Conservation (phyloP, 92 coral and sea anemone genomes). For the Umimayanthus chanpuru region DNA sequence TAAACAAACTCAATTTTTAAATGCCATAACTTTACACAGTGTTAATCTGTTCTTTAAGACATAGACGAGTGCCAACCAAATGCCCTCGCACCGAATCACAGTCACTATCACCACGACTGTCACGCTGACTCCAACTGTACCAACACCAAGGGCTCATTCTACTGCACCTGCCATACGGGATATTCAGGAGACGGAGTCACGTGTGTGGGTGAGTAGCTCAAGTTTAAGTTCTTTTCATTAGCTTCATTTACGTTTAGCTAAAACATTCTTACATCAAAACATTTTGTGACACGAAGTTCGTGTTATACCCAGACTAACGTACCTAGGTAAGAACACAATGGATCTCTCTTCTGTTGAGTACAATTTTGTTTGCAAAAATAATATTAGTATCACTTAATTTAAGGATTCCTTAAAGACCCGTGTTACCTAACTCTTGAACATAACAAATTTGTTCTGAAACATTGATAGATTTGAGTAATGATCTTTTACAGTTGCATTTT, state of each 20-base stretch:
- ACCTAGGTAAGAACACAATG: too few species aligned
- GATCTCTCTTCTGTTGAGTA: too few species aligned
- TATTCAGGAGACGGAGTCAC: conserved; percentile 85
- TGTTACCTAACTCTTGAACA: too few species aligned
- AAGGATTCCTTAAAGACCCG: too few species aligned
- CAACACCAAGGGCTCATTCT: conserved; percentile 91
- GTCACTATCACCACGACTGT: conserved; percentile 79
- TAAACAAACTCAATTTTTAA: not conserved
- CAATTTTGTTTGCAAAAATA: too few species aligned
- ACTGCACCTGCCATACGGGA: conserved; percentile 84
- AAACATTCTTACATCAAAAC: not conserved
- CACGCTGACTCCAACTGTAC: conserved; percentile 82
- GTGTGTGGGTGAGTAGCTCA: conserved; percentile 67
- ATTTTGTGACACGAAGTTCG: too few species aligned
- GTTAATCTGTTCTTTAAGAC: conserved; percentile 17
- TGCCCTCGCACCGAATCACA: conserved; percentile 53
- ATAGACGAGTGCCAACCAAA: conserved; percentile 66
- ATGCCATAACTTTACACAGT: not conserved
- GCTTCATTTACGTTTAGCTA: not conserved
- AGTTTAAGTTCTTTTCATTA: not conserved
- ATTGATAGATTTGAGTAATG: too few species aligned
- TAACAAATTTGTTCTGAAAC: too few species aligned
- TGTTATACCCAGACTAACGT: too few species aligned
- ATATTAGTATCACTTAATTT: too few species aligned
- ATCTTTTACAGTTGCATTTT: too few species aligned